Base-by-base conservation (phyloP, 2,888 invertebrate species). In the Encarsia formosa region DNA sequence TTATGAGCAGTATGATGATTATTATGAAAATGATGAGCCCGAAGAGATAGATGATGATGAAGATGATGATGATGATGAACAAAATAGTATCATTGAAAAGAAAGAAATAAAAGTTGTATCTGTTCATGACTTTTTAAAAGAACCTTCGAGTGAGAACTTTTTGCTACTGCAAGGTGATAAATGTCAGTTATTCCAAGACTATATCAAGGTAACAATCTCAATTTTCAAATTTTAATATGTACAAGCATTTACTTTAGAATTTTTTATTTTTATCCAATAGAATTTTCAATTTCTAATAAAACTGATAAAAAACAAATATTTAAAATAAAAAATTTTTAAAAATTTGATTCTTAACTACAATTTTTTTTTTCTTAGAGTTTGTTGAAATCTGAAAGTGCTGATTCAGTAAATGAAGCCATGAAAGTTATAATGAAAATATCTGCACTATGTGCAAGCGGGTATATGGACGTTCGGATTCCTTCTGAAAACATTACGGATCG, bases 391-490 rank as follows among this genome's bases (percentile, higher is more conserved):
- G 52, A 56, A 35, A 29, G 20, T 34, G 44, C 49, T 46, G 24
- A 55, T 47, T 69, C 65, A 50, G 54, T 75, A 8, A 76, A 78
- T 22, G 72, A 70, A 35, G 70, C 75, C 40, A 62, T 77, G 18
- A 69, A 68, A 48, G 66, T 76, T 26, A 64, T 79, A 35, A 79
- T 81, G 79, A 79, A 79, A 66, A 77, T 80, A 5, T 75, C 79
- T 18, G 76, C 81, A 1, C 75, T 83, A 44, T 79, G 79, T 55
- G 78, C 76, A 9, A 81, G 79, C 24, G 75, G 78, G 1, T 77
- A 80, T 52, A 71, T 76, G 41, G 77, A 80, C 56, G 75, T 76
- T 0, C 76, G 77, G 0, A 70, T 79, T 35, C 67, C 66, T 57
- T 74, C 78, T 16, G 65, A 76, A 49, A 67, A 68, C 49, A 71